These are phyloP conservation scores for Zenarchopterus dispar DNA, from an alignment of 2,797 vertebrate genomes.

Conservation along the genomic window DNA sequence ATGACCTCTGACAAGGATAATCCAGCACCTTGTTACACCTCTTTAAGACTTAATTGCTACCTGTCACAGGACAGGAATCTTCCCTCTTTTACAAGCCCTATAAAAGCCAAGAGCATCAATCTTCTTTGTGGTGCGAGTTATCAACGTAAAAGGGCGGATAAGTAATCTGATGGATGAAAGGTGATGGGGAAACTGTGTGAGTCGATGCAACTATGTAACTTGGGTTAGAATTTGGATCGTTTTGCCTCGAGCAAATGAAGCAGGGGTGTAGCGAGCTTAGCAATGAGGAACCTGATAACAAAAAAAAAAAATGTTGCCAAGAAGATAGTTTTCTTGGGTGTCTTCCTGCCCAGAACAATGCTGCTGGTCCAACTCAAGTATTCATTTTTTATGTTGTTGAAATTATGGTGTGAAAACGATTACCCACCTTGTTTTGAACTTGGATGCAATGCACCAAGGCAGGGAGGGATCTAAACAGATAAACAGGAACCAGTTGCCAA, in stretches of 20 bases:
- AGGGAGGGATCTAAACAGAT: no score
- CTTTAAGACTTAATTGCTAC: constrained; percentile 76
- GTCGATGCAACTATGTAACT: constrained; percentile 34
- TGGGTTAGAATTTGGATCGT: constrained; percentile 50
- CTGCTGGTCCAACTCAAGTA: neutral
- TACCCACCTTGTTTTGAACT: neutral
- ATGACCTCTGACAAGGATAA: constrained; percentile 63
- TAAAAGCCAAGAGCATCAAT: constrained; percentile 67
- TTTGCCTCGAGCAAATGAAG: constrained; percentile 43
- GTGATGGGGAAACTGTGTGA: constrained; percentile 54
- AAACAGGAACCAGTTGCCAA: no score
- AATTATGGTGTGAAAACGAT: neutral
- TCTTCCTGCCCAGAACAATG: constrained; percentile 15
- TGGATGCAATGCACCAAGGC: no score
- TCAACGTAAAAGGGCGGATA: constrained; percentile 64
- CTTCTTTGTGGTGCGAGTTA: constrained; percentile 67
- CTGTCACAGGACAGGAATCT: constrained; percentile 76
- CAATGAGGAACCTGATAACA: constrained; percentile 21
- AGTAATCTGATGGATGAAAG: constrained; percentile 70
- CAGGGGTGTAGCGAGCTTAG: constrained; percentile 21
- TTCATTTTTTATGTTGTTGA: neutral
- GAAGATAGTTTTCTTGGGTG: constrained; percentile 7
- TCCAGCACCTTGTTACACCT: constrained; percentile 65
- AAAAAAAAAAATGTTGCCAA: constrained; percentile 1
- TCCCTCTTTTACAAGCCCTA: constrained; percentile 52